Evolutionary conservation across 2,888 invertebrate genomes (phyloP), one percentile per base, ranked within the genome.

Genomic region (Liposcelis brunnea): DNA sequence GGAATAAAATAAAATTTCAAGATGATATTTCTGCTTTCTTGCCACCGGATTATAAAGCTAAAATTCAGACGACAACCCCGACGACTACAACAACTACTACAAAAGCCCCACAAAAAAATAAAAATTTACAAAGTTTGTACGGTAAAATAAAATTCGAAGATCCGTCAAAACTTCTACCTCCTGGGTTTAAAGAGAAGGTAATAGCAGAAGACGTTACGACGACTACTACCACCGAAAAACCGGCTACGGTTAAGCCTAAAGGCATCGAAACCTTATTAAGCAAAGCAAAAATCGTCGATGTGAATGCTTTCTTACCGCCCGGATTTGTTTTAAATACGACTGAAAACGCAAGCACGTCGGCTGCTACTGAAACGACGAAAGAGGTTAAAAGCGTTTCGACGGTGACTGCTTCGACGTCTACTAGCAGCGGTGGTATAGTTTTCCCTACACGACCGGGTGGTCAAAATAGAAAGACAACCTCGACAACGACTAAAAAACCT

Each of bases 391-490:
- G 48, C 19, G 49, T 44, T 2, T 45, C 51, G 1, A 34, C 48
- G 6, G 35, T 36, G 10, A 42, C 47, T n/a, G 46, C 44, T 40
- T 44, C 47, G 15, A 48, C 51, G n/a, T 43, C 52, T 1, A 47
- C 51, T 6, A 46, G 48, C 33, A 34, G 48, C 10, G 35, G 34
- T 10, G 44, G 36, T 8, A 55, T 85, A 8, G 79, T 84, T 1
- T 87, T 86, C 54, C 86, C 87, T 0, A 83, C 81, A 50, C 70
- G 84, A 56, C 74, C 83, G 1, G 82, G 78, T 33, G 63, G 63
- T 16, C 69, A 68, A 14, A 54, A 53, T 50, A 66, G 72, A 44
- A 80, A 79, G 61, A 58, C 72, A 48, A 58, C 62, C 55, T 68
- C 74, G 58, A 61, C 61, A n/a, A 68, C 74, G 1, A 76, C 80